Conservation (phyloP, 2,113 vertebrate genomes). For the Anser brachyrhynchus region DNA sequence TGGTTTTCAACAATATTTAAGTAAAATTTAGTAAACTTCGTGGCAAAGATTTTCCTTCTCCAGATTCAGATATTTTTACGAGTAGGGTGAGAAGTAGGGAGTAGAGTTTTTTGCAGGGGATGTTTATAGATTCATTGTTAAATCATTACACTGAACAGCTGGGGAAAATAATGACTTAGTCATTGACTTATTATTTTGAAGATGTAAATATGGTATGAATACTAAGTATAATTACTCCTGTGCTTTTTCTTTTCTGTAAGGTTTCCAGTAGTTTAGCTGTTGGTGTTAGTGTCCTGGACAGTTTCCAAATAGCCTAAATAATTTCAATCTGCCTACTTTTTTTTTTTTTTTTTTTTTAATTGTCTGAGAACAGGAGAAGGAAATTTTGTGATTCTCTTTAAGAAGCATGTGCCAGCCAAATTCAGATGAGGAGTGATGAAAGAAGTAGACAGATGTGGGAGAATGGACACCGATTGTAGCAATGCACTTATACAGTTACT, state of each 20-base stretch:
- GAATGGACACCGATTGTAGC: not conserved
- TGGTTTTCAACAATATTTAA: not conserved
- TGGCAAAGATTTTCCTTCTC: not conserved
- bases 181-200: not conserved
- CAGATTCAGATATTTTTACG: not conserved
- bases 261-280: not conserved
- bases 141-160: not conserved
- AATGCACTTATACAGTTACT: not conserved
- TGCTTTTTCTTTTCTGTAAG: not conserved
- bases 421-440: not conserved
- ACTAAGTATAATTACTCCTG: not conserved
- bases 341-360: no score
- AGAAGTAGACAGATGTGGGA: not conserved
- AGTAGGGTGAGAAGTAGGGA: not conserved
- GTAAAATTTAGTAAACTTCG: not conserved
- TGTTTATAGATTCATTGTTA: not conserved
- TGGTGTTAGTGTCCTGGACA: not conserved
- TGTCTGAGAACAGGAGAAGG: not conserved
- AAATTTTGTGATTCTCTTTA: not conserved
- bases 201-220: not conserved
- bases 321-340: not conserved
- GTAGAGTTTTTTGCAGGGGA: not conserved
- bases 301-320: not conserved
- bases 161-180: not conserved
- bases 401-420: not conserved